A percentile compares a stretch with the other conserved stretches of the same genome.
Evolutionary conservation across 1,140 invertebrate genomes (phyloP).

Genomic region (Drosophila tsacasi): DNA sequence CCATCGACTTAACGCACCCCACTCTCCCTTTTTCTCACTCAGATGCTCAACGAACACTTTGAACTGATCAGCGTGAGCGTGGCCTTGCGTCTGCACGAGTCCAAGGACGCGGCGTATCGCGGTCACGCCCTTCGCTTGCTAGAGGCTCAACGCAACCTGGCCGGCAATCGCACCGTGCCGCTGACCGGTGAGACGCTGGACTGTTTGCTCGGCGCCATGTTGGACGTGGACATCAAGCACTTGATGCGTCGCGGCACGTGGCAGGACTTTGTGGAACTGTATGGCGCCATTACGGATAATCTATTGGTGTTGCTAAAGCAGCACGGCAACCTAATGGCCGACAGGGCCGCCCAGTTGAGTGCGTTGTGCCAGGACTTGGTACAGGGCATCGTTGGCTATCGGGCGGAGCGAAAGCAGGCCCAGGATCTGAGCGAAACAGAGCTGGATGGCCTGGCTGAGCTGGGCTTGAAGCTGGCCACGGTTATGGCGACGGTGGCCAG

Average conservation of each 20-base stretch:
- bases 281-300: slow-evolving; percentile 56
- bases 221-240: slow-evolving; percentile 75
- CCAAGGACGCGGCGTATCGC: slow-evolving; percentile 19
- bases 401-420: slow-evolving; percentile 69
- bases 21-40: not conserved
- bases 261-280: slow-evolving; percentile 57
- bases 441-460: slow-evolving; percentile 68
- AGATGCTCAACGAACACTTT: slow-evolving; percentile 84
- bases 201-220: slow-evolving; percentile 62
- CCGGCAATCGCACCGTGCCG: slow-evolving; percentile 69
- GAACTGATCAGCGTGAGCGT: slow-evolving; percentile 62
- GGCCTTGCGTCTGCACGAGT: slow-evolving; percentile 47
- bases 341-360: slow-evolving; percentile 74
- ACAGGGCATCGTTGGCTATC: slow-evolving; percentile 77
- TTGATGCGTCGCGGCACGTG: slow-evolving; percentile 42
- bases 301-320: slow-evolving; percentile 62
- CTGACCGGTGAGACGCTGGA: slow-evolving; percentile 74
- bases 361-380: slow-evolving; percentile 74
- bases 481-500: slow-evolving; percentile 63
- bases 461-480: slow-evolving; percentile 73
- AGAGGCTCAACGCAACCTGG: slow-evolving; percentile 63
- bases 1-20: not conserved
- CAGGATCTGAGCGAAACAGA: slow-evolving; percentile 59
- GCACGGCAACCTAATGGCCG: slow-evolving; percentile 65
- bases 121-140: slow-evolving; percentile 44